Evolutionary conservation across 2,888 invertebrate genomes (phyloP), one percentile per base, ranked within the genome.

Genomic region (Frankliniella intonsa): DNA sequence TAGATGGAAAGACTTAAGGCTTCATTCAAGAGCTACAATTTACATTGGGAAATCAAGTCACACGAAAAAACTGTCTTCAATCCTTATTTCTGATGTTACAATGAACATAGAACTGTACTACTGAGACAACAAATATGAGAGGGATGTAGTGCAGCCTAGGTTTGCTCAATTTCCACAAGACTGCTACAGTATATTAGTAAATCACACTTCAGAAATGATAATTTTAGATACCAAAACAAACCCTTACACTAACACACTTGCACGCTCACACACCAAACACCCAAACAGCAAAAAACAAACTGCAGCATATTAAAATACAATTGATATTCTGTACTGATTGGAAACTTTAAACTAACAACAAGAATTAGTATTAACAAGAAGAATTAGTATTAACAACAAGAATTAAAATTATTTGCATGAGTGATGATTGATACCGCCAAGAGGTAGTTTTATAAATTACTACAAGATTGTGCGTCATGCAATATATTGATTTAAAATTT

Each of bases 131-230:
- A 38, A 38, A 38, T 38, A 38, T 38, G 38, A 38, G 38, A 38
- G 81, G 83, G 65, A 83, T 82, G 83, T 83, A 81, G 80, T 81
- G 38, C 38, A 38, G 38, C 38, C 38, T 38, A 5, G 38, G 38
- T 38, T 38, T 38, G 5, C 38, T 38, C 38, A 38, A 38, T 5
- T 5, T 38, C 38, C 38, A 38, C 38, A 38, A 3, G 38, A 38
- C 38, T 38, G 38, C 38, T 38, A 38, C 38, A 38, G 38, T 38
- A 38, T 5, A 38, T 38, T 38, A 38, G 22, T 76, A 76, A n/a
- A 76, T 22, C 82, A 81, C 82, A 83, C 81, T 82, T 84, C 83
- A 83, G 84, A 83, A 83, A 82, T 82, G 83, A 84, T 84, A 84
- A 83, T 82, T 80, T 62, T 51, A 81, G 69, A 69, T 49, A 81